A percentile compares a stretch with the other conserved stretches of the same genome.
Evolutionary conservation across 2,113 vertebrate genomes (phyloP).

Genomic region (Scatophagus argus): DNA sequence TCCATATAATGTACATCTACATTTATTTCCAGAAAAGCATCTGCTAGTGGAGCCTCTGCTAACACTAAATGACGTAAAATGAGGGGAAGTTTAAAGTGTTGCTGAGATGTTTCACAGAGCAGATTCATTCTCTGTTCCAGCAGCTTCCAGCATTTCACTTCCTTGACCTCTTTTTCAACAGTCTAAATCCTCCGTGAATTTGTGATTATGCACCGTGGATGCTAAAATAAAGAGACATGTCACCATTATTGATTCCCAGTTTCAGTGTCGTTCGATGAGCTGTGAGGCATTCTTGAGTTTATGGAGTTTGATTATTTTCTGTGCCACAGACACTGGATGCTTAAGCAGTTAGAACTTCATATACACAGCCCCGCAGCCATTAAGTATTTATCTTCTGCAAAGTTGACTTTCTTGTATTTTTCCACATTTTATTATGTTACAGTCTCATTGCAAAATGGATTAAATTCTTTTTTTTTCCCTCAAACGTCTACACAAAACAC

Average conservation of each 20-base stretch:
- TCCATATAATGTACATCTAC: not conserved
- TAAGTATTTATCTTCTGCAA: too few relatives aligned
- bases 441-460: too few relatives aligned
- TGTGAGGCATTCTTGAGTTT: slow-evolving; percentile 19
- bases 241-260: not conserved
- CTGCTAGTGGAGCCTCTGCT: not conserved
- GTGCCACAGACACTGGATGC: not conserved
- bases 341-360: slow-evolving; percentile 7
- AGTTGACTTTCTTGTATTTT: too few relatives aligned
- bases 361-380: not conserved
- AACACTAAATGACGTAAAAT: slow-evolving; percentile 13
- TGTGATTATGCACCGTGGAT: not conserved
- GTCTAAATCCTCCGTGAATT: slow-evolving; percentile 10
- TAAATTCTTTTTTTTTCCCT: too few relatives aligned
- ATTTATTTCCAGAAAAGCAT: slow-evolving; percentile 10
- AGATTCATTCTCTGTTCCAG: not conserved
- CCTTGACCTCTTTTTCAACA: slow-evolving; percentile 15
- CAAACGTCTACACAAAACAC: too few relatives aligned
- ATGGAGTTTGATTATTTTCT: not conserved
- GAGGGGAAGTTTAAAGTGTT: slow-evolving; percentile 25
- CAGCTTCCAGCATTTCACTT: slow-evolving; percentile 11
- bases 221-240: slow-evolving; percentile 12
- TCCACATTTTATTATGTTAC: too few relatives aligned
- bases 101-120: slow-evolving; percentile 22
- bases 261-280: slow-evolving; percentile 28